These are phyloP conservation scores for Myotis yumanensis DNA, from an alignment of 2,113 vertebrate species.

Conservation along the genomic window DNA sequence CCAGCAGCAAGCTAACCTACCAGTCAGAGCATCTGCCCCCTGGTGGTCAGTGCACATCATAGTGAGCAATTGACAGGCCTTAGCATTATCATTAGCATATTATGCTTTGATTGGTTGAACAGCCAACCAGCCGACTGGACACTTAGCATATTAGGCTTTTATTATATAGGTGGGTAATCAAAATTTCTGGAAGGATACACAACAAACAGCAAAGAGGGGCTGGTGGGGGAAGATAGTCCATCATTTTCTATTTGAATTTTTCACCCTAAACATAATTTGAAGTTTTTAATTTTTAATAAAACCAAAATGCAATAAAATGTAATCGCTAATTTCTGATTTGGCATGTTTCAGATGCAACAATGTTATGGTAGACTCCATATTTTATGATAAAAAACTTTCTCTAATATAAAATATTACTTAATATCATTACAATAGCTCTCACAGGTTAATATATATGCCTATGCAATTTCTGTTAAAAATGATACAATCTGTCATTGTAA, in stretches of 20 bases:
- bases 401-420: background rate
- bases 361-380: background rate
- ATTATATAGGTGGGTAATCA: background rate
- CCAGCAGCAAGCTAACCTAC: too few species aligned
- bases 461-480: conserved; percentile 1
- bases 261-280: background rate
- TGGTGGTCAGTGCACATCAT: too few species aligned
- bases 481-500: background rate
- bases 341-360: background rate
- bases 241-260: background rate
- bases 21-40: too few species aligned
- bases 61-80: too few species aligned
- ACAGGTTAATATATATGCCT: background rate
- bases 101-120: too few species aligned
- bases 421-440: background rate
- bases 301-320: conserved; percentile 22
- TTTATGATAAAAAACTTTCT: background rate
- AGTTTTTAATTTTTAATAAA: background rate
- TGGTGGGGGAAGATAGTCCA: background rate
- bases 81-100: too few species aligned
- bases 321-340: background rate
- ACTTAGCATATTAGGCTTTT: too few species aligned
- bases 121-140: too few species aligned
- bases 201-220: background rate
- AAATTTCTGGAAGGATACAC: background rate